A percentile compares a stretch with the other conserved stretches of the same genome.
Evolutionary conservation across 2,888 invertebrate species (phyloP).

Genomic region (Eupeodes luniger): DNA sequence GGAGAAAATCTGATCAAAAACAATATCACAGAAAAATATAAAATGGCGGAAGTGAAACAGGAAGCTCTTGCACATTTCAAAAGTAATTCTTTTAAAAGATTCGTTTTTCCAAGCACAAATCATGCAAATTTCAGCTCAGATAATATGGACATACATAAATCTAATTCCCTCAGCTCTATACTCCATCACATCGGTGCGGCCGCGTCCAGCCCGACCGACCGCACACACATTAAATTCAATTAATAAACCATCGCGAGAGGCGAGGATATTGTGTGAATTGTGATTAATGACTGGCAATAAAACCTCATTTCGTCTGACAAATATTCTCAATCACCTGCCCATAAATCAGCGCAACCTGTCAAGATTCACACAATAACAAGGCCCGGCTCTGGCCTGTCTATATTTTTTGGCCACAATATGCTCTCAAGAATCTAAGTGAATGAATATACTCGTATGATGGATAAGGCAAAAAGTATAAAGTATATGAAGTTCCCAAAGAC

Average conservation of each 20-base stretch:
- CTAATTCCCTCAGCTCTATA: background rate
- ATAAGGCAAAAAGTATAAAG: slow-evolving; percentile 2
- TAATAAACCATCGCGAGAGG: slow-evolving; percentile 68
- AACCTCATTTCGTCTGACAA: slow-evolving; percentile 78
- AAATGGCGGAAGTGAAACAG: slow-evolving; percentile 57
- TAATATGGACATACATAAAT: background rate
- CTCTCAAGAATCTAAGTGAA: slow-evolving; percentile 55
- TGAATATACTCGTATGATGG: slow-evolving; percentile 36
- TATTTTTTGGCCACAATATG: slow-evolving; percentile 15
- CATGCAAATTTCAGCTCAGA: slow-evolving; percentile 60
- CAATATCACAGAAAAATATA: background rate
- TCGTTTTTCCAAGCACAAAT: slow-evolving; percentile 44
- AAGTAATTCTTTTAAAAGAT: background rate
- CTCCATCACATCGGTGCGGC: background rate
- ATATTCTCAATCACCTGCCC: slow-evolving; percentile 80
- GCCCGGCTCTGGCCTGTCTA: slow-evolving; percentile 15
- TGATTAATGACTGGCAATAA: slow-evolving; percentile 73
- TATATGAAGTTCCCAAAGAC: slow-evolving; percentile 52
- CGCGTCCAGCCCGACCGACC: slow-evolving; percentile 9
- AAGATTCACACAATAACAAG: slow-evolving; percentile 77
- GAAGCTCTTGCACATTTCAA: slow-evolving; percentile 33
- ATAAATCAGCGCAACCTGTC: slow-evolving; percentile 82
- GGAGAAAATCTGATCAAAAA: background rate
- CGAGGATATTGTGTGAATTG: slow-evolving; percentile 60
- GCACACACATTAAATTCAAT: slow-evolving; percentile 68